Evolutionary conservation across 92 coral and sea anemone species (phyloP), one percentile per base, ranked within the genome.

Genomic region (Porites lobata): DNA sequence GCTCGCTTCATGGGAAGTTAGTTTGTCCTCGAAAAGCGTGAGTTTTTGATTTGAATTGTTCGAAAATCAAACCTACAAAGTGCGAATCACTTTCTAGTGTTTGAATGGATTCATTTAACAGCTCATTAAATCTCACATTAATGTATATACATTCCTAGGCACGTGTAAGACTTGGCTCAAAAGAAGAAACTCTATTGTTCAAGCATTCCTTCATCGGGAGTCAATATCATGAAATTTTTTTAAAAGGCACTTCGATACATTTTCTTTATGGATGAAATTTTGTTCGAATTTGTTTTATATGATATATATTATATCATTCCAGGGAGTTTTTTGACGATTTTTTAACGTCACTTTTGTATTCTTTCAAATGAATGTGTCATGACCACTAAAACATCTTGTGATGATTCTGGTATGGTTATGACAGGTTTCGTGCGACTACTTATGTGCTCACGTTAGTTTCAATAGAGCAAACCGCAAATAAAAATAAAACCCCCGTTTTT

Each of bases 101-200:
- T 69, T 57, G 59, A 71, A 82, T 70, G 47, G 68, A 70, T 82
- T 82, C 71, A 69, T 82, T 29, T 56, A 71, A 38, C 47, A 38
- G 38, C 18, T 70, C 38, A 82, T 70, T 70, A 50, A 70, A 29
- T 29, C 69, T 26, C 69, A 56, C 78, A 76, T 61, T 21, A 69
- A 7, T 8, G 17, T 1, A 69, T 54, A 69, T 32, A 72, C 78
- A 82, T 82, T 70, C 86, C 86, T 10, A 13, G 75, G 47, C 86
- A n/a, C 70, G 58, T 71, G 58, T 54, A 53, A 81, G 29, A 24
- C 57, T 14, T 4, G 29, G 67, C 77, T 50, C 19, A 51, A 5
- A 52, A 21, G 15, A 13, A 69, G 15, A 57, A 8, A 57, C 66
- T 58, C 21, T 50, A 70, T 56, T 17, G 24, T 57, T 9, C 4